Evolutionary conservation across 2,888 invertebrate genomes (phyloP), one percentile per base, ranked within the genome.

Genomic region (Calliopum simillimum): DNA sequence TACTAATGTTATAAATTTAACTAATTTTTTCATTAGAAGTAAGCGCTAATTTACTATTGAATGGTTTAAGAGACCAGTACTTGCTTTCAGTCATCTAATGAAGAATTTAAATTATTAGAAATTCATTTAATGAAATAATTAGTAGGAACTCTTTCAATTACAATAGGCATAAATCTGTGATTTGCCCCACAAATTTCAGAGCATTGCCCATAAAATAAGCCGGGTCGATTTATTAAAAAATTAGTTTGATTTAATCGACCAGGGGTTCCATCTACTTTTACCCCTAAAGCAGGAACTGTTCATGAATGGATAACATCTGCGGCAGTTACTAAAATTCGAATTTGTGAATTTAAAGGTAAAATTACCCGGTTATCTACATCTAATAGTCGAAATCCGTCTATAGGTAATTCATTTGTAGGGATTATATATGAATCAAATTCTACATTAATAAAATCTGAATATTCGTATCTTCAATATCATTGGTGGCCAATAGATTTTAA

Each of bases 111-210:
- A 73, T 79, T 80, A 68, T 74, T 80, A 76, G 78, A 75, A 85
- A 90, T 86, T 89, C 89, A 90, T 82, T 88, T 88, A 86, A 89
- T 88, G 81, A 90, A 90, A 76, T 82, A 86, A 80, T 87, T 87
- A 78, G 87, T 83, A 72, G 86, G 85, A 66, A 89, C 87, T 80
- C 88, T 88, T 89, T 91, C 90, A 79, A 91, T 84, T 71, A 89
- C 88, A 89, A 93, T 92, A 44, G 92, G 93, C 87, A 94, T 94
- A 89, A 93, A 93, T 71, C 92, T 92, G 84, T 94, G 93, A 83
- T 94, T 93, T 67, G 90, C 89, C 0, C 93, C 93, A 87, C 93
- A 94, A 88, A 94, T 93, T 90, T 94, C 93, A 77, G 93, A 93
- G 83, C 93, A 94, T 89, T 93, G 92, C 0, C 93, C 92, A 86